Base-by-base conservation (phyloP, 2,113 vertebrate genomes). In the Paraplagusia blochii region DNA sequence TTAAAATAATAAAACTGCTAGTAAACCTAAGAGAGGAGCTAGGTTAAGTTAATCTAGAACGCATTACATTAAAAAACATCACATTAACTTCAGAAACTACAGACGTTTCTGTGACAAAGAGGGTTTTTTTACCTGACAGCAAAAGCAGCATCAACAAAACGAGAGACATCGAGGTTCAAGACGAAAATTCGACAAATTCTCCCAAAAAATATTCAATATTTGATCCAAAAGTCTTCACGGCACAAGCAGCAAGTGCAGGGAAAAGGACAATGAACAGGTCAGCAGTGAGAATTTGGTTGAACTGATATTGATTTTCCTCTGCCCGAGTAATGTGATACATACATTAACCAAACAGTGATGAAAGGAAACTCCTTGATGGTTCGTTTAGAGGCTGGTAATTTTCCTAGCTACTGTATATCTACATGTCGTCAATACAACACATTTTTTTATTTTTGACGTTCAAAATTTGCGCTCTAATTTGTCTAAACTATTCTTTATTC, bases 251-350 rank as follows among this genome's bases (percentile, higher is more conserved):
- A 44, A 14, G 61, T 52, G 75, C 1, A 42, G 61, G 4, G 15
- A 15, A 48, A 48, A 57, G 35, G 61, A 34, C 67, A 44, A 29
- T 44, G 49, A 54, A 44, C 46, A 10, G 47, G 11, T 44, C 13
- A 22, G 47, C 46, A 53, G 66, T 52, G 69, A 76, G 69, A 84
- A 79, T 70, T 81, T 80, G 57, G 55, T 33, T 63, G 46, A 67
- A n/a, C 55, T 68, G 65, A 36, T 63, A 90, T 90, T 81, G 89
- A 89, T 88, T 88, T 88, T 88, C 85, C 77, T 72, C 88, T 75
- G 79, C 66, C 67, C 11, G 44, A 61, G 89, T 91, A 92, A 93
- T 80, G 76, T 83, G 90, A 91, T 92, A 88, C 80, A 62, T 53
- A 59, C 46, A 77, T 55, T 51, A 53, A 61, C 22, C 44, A 70